Conservation (phyloP, 2,113 vertebrate genomes). For the Alethe diademata region DNA sequence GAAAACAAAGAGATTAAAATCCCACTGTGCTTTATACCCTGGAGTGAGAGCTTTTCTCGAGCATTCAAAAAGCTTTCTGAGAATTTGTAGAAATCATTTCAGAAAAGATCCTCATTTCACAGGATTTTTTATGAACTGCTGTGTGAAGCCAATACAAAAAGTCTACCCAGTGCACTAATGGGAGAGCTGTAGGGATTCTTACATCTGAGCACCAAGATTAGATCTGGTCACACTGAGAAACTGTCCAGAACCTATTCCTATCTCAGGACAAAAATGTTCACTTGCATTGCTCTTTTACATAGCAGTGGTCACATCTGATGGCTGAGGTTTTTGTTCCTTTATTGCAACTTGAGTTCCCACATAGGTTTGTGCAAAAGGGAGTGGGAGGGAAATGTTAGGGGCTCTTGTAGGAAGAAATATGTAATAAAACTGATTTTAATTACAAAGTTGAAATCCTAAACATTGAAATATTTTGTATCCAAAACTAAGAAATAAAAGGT, state of each 20-base stretch:
- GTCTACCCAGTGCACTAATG: background rate
- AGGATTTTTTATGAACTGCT: background rate
- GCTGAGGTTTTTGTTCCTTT: background rate
- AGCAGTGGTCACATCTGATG: background rate
- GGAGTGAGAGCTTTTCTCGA: slow-evolving; percentile 23
- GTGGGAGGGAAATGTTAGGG: background rate
- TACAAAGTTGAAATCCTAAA: background rate
- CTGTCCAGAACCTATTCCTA: background rate
- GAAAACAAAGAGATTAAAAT: slow-evolving; percentile 35
- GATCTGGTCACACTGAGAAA: background rate
- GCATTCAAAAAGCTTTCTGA: slow-evolving; percentile 33
- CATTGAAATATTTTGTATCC: background rate
- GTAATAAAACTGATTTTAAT: background rate
- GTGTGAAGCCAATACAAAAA: background rate
- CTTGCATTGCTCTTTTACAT: background rate
- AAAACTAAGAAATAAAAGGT: background rate
- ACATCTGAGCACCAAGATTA: background rate
- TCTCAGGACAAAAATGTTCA: background rate
- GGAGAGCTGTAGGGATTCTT: background rate
- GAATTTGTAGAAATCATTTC: background rate
- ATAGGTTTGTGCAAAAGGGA: background rate
- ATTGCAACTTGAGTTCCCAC: background rate
- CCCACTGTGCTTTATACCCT: background rate
- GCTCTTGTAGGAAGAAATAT: background rate
- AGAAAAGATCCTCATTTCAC: slow-evolving; percentile 30